Evolutionary conservation across 2,113 vertebrate species (phyloP).

Genomic region (Cnemophilus loriae): DNA sequence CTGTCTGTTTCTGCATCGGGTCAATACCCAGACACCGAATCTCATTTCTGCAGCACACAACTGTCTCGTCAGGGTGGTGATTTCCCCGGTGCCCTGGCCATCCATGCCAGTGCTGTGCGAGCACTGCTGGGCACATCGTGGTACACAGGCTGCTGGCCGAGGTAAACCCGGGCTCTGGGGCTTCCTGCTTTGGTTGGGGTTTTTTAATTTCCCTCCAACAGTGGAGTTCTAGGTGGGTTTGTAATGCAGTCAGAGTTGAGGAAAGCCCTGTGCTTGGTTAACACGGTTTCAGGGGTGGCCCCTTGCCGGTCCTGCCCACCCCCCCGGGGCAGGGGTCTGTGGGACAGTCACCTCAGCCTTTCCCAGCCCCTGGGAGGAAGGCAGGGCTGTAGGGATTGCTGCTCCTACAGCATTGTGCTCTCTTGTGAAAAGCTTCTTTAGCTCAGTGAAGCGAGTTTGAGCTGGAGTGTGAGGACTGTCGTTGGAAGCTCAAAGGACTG

Average conservation of each 20-base stretch:
- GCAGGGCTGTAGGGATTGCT: neutral
- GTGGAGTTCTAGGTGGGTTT: neutral
- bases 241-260: neutral
- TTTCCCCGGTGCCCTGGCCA: neutral
- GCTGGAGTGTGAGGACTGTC: neutral
- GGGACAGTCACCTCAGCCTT: neutral
- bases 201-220: neutral
- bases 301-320: accelerated
- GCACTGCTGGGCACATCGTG: neutral
- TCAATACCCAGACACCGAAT: neutral
- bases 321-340: accelerated
- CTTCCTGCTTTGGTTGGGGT: neutral
- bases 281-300: neutral
- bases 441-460: neutral
- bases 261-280: neutral
- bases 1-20: neutral
- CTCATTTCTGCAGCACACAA: neutral
- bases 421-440: neutral
- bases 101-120: neutral
- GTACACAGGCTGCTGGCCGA: neutral
- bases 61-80: neutral
- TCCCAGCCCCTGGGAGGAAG: neutral
- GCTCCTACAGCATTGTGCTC: neutral
- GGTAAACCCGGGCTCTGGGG: neutral
- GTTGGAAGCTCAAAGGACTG: neutral